Conservation (phyloP, 2,797 vertebrate species). For the Chelmon rostratus region DNA sequence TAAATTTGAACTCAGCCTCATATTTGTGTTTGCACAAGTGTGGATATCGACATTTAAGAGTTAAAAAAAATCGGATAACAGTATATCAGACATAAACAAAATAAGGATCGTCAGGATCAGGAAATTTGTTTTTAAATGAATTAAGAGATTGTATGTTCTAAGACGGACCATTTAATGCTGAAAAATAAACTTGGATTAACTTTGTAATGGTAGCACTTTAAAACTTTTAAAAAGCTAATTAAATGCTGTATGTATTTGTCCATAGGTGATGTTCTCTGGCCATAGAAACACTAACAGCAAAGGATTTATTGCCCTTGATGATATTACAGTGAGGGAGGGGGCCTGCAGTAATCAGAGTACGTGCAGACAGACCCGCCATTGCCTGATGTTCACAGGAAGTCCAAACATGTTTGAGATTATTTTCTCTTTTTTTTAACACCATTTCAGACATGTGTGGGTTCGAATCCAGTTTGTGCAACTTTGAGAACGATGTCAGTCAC, state of each 20-base stretch:
- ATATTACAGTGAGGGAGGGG: slow-evolving; percentile 80
- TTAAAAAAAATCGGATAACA: background rate
- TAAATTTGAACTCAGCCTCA: slow-evolving; percentile 47
- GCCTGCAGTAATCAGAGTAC: slow-evolving; percentile 74
- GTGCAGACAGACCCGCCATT: slow-evolving; percentile 19
- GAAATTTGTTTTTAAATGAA: too few species aligned
- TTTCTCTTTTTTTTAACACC: background rate
- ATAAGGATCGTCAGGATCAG: too few species aligned
- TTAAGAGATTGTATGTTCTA: background rate
- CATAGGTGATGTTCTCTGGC: slow-evolving; percentile 78
- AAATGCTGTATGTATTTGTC: background rate
- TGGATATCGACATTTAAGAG: background rate
- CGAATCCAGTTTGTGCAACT: slow-evolving; percentile 80
- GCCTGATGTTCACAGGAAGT: background rate
- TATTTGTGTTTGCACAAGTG: background rate
- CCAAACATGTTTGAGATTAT: background rate
- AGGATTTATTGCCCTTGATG: slow-evolving; percentile 86
- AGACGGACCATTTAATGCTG: too few species aligned
- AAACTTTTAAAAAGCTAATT: too few species aligned
- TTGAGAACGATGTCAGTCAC: slow-evolving; percentile 64
- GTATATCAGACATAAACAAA: too few species aligned
- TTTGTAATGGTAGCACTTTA: too few species aligned
- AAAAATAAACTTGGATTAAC: too few species aligned
- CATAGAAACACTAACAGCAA: slow-evolving; percentile 64
- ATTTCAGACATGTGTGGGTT: slow-evolving; percentile 82